Percentiles rank a stretch among this genome's conserved stretches.
Conservation (phyloP, 2,113 vertebrate genomes). For the Halichoerus grypus region DNA sequence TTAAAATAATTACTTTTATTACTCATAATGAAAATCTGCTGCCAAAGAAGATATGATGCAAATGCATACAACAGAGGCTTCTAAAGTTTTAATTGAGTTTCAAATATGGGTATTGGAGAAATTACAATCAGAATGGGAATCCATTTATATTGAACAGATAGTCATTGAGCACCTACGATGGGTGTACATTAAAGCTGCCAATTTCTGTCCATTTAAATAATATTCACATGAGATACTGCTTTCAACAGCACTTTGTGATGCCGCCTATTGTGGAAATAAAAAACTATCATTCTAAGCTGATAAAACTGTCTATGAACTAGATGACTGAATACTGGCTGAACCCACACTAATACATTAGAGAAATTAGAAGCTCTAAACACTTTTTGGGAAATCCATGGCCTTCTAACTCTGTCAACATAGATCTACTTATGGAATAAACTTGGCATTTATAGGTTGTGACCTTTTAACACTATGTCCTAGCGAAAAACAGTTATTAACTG, state of each 20-base stretch:
- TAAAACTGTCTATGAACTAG: not conserved
- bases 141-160: not conserved
- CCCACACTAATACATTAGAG: not conserved
- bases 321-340: not conserved
- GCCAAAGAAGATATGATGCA: not conserved
- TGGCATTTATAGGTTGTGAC: not conserved
- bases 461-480: not conserved
- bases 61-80: not conserved
- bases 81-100: not conserved
- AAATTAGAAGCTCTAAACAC: not conserved
- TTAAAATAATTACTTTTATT: not conserved
- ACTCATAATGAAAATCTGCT: not conserved
- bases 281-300: not conserved
- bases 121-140: not conserved
- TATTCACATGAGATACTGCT: not conserved
- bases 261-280: not conserved
- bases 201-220: not conserved
- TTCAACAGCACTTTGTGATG: not conserved
- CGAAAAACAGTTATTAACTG: not conserved
- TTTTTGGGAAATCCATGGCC: not conserved
- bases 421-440: not conserved
- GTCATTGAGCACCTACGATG: not conserved
- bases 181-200: not conserved
- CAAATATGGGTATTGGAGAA: not conserved
- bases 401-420: not conserved